A percentile compares a stretch with the other conserved stretches of the same genome.
Conservation (phyloP, 1,140 invertebrate genomes). For the Centruroides sculpturatus region DNA sequence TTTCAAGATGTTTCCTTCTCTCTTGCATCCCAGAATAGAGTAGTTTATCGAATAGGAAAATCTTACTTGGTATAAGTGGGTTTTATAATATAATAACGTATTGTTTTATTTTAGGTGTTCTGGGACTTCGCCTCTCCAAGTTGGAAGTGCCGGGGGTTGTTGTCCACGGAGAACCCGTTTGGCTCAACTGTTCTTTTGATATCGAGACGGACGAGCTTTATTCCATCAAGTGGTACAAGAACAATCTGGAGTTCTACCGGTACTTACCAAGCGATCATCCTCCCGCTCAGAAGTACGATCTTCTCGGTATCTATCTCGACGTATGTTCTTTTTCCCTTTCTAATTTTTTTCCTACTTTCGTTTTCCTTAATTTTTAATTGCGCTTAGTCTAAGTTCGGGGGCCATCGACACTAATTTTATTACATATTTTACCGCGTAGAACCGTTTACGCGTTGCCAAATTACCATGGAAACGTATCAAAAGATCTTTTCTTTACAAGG, state of each 20-base stretch:
- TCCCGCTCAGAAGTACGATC: slow-evolving; percentile 18
- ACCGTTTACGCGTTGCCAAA: too few relatives aligned
- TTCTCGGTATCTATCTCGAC: slow-evolving; percentile 18
- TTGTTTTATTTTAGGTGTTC: background rate
- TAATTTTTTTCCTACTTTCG: background rate
- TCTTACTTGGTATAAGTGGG: too few relatives aligned
- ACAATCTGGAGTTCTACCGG: slow-evolving; percentile 19
- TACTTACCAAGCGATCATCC: slow-evolving; percentile 18
- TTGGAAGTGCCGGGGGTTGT: slow-evolving; percentile 12
- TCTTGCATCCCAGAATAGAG: too few relatives aligned
- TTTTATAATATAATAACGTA: too few relatives aligned
- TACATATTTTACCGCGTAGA: too few relatives aligned
- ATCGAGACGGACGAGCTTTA: slow-evolving; percentile 15
- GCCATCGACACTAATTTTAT: too few relatives aligned
- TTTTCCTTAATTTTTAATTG: too few relatives aligned
- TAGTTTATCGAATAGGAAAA: too few relatives aligned
- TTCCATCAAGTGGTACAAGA: slow-evolving; percentile 18
- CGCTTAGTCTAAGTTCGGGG: too few relatives aligned
- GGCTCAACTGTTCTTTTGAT: slow-evolving; percentile 16
- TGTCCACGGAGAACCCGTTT: slow-evolving; percentile 7
- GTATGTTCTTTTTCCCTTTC: slow-evolving; percentile 11
- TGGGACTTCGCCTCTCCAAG: slow-evolving; percentile 8
- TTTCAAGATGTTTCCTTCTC: too few relatives aligned
- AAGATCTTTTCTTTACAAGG: too few relatives aligned
- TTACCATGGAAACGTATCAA: too few relatives aligned